Base-by-base conservation (phyloP, 2,113 vertebrate species). In the Corythornis vintsioides region DNA sequence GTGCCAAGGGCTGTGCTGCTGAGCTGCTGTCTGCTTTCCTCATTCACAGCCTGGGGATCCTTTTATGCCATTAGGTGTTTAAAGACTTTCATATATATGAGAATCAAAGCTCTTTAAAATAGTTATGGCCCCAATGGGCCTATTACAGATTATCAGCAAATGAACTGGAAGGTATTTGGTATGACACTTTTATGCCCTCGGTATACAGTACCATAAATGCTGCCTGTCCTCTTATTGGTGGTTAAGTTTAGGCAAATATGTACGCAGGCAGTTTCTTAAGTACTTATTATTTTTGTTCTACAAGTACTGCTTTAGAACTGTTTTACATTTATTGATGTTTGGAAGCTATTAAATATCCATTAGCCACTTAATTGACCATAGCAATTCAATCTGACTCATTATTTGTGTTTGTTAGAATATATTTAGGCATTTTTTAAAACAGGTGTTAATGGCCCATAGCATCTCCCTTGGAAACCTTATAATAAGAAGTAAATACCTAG, bases 271-370 rank as follows among this genome's bases (percentile, higher is more conserved):
- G 26, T 77, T 91, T 67, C 84, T 87, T 77, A 92, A 89, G 78
- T 65, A 82, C 29, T 7, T 75, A 89, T 93, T 89, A 93, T 94
- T 96, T 94, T 91, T 79, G 55, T 76, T 89, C 82, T 83, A 82
- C 78, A 94, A 92, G 84, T 84, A 91, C 64, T 74, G 52, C 28
- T 47, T 89, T 60, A 76, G 84, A 96, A 24, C 53, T 74, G 67
- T 56, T 93, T 88, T 78, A 95, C 67, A 94, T 93, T 95, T 94
- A 96, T 65, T 93, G 87, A 85, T 50, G 82, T 88, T 95, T 92
- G 64, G 86, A 91, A 93, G 75, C 87, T 91, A 95, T 93, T 88
- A 96, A 93, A 94, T 92, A 94, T 45, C 92, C 85, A 95, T 89
- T 96, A 96, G n/a, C 25, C 79, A 81, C 82, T 92, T 95, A 91